These are phyloP conservation scores for Cryptoblepharus egeriae DNA, from an alignment of 2,797 vertebrate genomes.

Conservation along the genomic window DNA sequence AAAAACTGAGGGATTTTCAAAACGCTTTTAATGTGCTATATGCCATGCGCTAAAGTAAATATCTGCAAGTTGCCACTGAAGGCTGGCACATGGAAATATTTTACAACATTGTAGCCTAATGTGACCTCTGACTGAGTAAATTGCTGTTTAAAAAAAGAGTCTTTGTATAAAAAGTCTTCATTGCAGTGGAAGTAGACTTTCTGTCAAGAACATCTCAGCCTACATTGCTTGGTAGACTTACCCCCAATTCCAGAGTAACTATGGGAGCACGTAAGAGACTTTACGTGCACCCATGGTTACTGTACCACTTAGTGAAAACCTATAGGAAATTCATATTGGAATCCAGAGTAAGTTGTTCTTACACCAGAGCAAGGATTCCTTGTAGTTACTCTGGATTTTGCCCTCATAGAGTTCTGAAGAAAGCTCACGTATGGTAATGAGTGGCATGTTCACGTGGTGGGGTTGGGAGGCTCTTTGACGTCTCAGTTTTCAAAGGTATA, in stretches of 20 bases:
- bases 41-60: constrained; percentile 77
- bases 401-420: neutral
- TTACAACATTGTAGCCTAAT: neutral
- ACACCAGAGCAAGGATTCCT: too few species aligned
- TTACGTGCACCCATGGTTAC: too few species aligned
- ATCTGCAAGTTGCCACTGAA: constrained; percentile 68
- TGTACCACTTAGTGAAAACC: too few species aligned
- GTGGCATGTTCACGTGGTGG: neutral
- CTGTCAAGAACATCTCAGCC: rapidly evolving
- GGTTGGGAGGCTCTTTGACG: neutral
- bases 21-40: constrained; percentile 80
- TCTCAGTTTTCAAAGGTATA: neutral
- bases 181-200: rapidly evolving
- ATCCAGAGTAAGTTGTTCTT: too few species aligned
- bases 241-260: too few species aligned
- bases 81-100: constrained; percentile 14
- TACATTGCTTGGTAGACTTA: neutral
- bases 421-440: neutral
- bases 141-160: neutral
- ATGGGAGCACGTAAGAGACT: too few species aligned
- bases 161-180: rapidly evolving
- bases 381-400: too few species aligned
- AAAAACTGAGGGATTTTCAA: constrained; percentile 85
- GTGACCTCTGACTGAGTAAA: rapidly evolving
- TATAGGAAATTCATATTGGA: too few species aligned